Percentiles rank a stretch among this genome's conserved stretches.
Conservation (phyloP, 2,888 invertebrate genomes). For the Osedax fenrisi region DNA sequence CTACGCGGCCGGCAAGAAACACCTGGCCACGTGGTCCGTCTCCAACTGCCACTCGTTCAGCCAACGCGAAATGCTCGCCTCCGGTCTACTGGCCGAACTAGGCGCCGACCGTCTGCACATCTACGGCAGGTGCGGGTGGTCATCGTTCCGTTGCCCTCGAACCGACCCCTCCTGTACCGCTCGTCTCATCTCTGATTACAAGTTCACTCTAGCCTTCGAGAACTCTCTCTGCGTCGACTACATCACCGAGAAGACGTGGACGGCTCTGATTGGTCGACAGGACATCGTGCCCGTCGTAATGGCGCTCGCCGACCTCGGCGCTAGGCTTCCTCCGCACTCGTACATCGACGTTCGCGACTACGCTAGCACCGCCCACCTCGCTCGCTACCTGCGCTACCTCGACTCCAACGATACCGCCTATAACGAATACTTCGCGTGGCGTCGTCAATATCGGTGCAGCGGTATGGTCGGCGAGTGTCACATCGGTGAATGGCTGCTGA, state of each 20-base stretch:
- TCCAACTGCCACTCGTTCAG: constrained; percentile 12
- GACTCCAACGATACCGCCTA: constrained; percentile 78
- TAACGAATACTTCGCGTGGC: constrained; percentile 86
- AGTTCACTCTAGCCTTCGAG: constrained; percentile 21
- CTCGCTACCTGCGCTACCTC: constrained; percentile 69
- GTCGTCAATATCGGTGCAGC: constrained; percentile 56
- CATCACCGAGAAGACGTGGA: constrained; percentile 17
- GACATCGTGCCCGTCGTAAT: constrained; percentile 34
- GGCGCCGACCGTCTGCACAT: background rate
- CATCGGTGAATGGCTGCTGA: too few species aligned
- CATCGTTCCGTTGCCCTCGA: background rate
- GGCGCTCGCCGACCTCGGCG: constrained; percentile 39
- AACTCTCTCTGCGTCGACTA: constrained; percentile 22
- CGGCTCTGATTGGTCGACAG: background rate
- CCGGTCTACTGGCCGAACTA: background rate
- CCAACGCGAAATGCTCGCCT: constrained; percentile 17
- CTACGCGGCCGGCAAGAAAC: constrained; percentile 9
- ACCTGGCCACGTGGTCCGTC: constrained; percentile 14
- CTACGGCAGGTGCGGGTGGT: constrained; percentile 1
- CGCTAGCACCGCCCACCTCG: constrained; percentile 70
- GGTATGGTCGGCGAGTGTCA: background rate
- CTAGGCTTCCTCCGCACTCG: constrained; percentile 72
- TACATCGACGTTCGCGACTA: constrained; percentile 94
- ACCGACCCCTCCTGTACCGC: background rate
- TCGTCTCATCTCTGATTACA: background rate